These are phyloP conservation scores for Nematolebias whitei DNA, from an alignment of 2,113 vertebrate species.

Conservation along the genomic window DNA sequence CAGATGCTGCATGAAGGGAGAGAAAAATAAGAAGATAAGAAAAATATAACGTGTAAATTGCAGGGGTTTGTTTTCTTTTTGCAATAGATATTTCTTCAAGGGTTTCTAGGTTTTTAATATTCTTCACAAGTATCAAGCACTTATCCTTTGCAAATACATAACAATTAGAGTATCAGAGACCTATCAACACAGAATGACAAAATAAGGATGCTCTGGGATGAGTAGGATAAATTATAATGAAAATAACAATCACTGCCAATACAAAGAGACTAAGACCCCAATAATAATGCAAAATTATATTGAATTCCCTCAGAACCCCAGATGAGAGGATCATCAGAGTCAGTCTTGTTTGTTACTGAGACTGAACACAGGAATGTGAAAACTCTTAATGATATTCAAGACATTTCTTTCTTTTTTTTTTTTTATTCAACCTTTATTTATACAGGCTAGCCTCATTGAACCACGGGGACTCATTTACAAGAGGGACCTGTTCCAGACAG, in stretches of 20 bases:
- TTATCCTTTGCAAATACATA: background rate
- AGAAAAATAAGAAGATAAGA: background rate
- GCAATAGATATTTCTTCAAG: background rate
- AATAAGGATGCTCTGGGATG: background rate
- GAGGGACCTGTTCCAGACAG: too few relatives aligned
- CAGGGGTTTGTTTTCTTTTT: too few relatives aligned
- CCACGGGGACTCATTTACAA: too few relatives aligned
- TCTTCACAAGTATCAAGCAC: background rate
- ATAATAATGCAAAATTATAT: conserved; percentile 4
- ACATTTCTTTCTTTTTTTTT: too few relatives aligned
- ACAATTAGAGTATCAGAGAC: background rate
- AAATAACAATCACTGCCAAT: background rate
- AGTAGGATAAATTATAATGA: background rate
- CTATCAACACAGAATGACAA: background rate
- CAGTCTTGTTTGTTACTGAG: background rate
- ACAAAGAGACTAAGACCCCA: too few relatives aligned
- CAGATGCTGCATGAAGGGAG: conserved; percentile 62
- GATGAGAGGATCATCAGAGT: background rate
- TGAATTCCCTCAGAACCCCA: background rate
- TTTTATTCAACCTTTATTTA: too few relatives aligned
- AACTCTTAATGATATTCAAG: conserved; percentile 4
- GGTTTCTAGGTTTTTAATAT: too few relatives aligned
- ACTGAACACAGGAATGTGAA: background rate
- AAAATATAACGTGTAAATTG: too few relatives aligned
- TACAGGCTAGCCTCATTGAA: too few relatives aligned